phyloP scores from a whole-genome alignment of 37 sponge, comb jelly and placozoan species.

The Crambe crambe region DNA sequence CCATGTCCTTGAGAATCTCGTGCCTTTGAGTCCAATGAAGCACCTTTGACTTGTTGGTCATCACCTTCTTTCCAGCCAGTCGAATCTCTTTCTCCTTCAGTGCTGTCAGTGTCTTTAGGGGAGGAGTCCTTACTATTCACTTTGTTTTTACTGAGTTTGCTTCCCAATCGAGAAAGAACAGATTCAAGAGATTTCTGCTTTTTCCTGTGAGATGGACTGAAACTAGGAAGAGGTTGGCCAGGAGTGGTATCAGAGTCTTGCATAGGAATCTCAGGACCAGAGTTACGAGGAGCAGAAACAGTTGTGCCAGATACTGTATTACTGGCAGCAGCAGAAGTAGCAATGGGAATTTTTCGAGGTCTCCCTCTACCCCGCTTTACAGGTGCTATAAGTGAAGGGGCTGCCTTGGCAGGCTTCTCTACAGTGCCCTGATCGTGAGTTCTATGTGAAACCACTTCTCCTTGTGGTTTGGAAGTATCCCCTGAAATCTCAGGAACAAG shows the following conservation, averaged over 20 bases:
- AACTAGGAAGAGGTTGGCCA: too few species aligned
- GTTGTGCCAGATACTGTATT: background rate
- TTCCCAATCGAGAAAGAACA: background rate
- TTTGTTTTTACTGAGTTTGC: background rate
- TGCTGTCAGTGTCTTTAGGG: background rate
- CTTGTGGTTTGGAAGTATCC: too few species aligned
- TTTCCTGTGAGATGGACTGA: background rate
- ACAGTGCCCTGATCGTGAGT: too few species aligned
- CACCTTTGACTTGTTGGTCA: background rate
- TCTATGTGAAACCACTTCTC: too few species aligned
- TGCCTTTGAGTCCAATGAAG: too few species aligned
- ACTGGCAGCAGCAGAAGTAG: background rate
- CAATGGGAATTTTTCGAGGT: background rate
- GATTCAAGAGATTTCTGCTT: background rate
- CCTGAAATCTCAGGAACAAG: too few species aligned
- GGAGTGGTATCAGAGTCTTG: background rate
- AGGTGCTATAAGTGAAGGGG: too few species aligned
- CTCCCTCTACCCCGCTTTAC: background rate
- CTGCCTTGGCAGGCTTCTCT: too few species aligned
- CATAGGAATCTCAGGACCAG: slow-evolving; percentile 22
- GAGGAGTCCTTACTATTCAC: background rate
- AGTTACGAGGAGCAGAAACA: background rate
- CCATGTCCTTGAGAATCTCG: too few species aligned
- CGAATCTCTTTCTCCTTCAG: background rate
- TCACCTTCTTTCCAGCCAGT: background rate